Evolutionary conservation across 1,140 invertebrate species (phyloP), one percentile per base, ranked within the genome.

Genomic region (Euwallacea similis): DNA sequence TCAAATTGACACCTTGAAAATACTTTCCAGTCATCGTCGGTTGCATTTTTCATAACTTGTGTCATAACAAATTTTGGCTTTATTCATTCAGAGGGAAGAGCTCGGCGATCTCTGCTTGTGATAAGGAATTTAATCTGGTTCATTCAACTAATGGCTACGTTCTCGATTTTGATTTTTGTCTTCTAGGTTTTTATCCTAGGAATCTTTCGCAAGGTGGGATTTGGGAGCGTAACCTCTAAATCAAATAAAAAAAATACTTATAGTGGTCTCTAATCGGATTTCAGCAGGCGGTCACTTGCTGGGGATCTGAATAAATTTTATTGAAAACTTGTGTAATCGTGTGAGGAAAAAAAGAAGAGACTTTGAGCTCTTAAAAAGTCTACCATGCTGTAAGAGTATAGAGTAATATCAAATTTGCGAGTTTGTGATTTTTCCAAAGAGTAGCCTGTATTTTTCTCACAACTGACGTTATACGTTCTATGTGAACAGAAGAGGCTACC

Each of bases 41-140:
- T 75, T 69, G 74, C 68, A 75, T 73, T 73, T 75, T 75, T 75
- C 74, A 75, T 75, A 75, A 75, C 68, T 73, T 72, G 60, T 73
- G 74, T 75, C 74, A 75, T 73, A 75, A 75, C 74, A 75, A 71
- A 75, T 75, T 75, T 75, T 71, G 69, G 66, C 54, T 58, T 67
- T 73, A 75, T 75, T 75, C 74, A 75, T 75, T 71, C 66, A 75
- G 41, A 65, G 69, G 73, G 59, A 73, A 73, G 74, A 73, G 55
- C 15, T 43, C 50, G 16, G 66, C n/a, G 66, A 75, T 71, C 69
- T 65, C 41, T 68, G 53, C 58, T 62, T 50, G 42, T 64, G 74
- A 75, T 73, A 75, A 63, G 42, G 15, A 63, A 66, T 65, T 50
- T 59, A 73, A 73, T 73, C 66, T 66, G 61, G 72, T 73, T 73